Evolutionary conservation across 2,113 vertebrate genomes (phyloP).

Genomic region (Petroica traversi): DNA sequence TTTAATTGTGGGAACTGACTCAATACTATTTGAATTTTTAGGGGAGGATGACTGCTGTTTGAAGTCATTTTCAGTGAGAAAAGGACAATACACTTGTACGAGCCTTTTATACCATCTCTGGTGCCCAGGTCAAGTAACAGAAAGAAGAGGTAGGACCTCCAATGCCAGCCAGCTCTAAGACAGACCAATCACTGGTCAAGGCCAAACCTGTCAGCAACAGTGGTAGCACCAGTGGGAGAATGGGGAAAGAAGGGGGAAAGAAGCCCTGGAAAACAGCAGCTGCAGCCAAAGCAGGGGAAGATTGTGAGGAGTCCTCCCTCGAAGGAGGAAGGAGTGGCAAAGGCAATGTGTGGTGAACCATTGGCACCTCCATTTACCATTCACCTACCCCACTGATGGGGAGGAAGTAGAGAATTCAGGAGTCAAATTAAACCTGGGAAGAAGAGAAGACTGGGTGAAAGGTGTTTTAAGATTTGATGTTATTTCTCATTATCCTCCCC

Average conservation of each 20-base stretch:
- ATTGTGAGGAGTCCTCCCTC: not conserved
- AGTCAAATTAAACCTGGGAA: not conserved
- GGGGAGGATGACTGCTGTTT: not conserved
- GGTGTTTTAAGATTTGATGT: not conserved
- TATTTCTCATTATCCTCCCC: not conserved
- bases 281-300: not conserved
- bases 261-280: fast-evolving
- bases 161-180: not conserved
- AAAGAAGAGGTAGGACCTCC: not conserved
- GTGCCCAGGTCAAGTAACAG: not conserved
- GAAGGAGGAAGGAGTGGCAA: not conserved
- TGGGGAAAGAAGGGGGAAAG: not conserved
- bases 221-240: not conserved
- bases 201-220: not conserved
- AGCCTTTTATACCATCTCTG: not conserved
- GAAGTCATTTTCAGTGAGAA: not conserved
- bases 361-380: not conserved
- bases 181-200: not conserved
- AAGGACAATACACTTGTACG: not conserved
- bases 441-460: not conserved
- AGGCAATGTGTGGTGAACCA: not conserved
- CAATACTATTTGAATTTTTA: not conserved
- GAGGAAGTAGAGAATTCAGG: not conserved
- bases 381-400: no score
- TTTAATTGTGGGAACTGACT: not conserved